Percentiles rank a stretch among this genome's conserved stretches.
Conservation (phyloP, 2,113 vertebrate genomes). For the Puma concolor region DNA sequence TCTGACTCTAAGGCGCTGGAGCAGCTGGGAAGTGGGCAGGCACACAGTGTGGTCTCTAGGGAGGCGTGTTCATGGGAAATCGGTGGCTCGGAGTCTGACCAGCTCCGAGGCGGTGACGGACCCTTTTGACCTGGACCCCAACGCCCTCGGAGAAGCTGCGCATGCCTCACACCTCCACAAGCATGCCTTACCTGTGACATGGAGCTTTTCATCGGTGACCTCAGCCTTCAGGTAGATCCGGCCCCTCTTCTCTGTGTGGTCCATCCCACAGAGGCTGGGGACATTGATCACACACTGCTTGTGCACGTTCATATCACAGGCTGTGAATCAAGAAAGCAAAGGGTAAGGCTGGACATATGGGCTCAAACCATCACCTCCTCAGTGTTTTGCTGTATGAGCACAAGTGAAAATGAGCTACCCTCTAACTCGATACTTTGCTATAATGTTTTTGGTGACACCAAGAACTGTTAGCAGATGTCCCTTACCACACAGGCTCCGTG, state of each 20-base stretch:
- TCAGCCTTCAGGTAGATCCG: constrained; percentile 96
- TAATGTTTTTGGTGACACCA: constrained; percentile 50
- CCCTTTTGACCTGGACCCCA: background rate
- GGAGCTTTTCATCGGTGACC: constrained; percentile 92
- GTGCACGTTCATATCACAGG: constrained; percentile 98
- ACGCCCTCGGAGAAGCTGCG: accelerated
- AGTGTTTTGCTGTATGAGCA: background rate
- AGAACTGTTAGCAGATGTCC: constrained; percentile 53
- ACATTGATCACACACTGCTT: constrained; percentile 98
- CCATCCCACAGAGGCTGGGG: constrained; percentile 96
- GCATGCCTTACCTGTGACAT: constrained; percentile 91
- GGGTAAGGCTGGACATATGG: constrained; percentile 8
- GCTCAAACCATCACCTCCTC: background rate
- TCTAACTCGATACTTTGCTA: constrained; percentile 24
- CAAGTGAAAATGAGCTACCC: background rate
- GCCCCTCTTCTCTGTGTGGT: constrained; percentile 96
- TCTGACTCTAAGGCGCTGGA: accelerated
- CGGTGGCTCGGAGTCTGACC: background rate
- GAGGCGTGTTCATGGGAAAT: accelerated
- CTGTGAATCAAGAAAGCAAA: constrained; percentile 82
- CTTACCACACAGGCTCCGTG: background rate
- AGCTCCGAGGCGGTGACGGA: accelerated
- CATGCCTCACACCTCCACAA: accelerated
- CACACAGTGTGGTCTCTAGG: background rate
- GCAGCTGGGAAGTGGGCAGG: accelerated